Evolutionary conservation across 1,140 invertebrate genomes (phyloP).

Genomic region (Campoletis sonorensis): DNA sequence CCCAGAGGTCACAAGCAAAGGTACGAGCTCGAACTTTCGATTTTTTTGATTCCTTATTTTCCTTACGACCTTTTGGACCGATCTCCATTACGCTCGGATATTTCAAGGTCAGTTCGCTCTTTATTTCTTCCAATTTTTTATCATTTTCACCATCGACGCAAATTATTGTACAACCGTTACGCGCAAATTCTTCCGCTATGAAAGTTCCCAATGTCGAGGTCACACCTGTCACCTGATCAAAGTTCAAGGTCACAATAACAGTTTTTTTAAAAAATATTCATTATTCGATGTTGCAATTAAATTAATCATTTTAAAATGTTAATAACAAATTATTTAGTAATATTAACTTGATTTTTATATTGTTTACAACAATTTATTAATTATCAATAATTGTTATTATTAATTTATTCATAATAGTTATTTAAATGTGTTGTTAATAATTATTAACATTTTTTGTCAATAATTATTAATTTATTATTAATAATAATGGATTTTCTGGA

Average conservation of each 20-base stretch:
- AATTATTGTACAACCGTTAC: constrained; percentile 67
- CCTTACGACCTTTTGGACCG: constrained; percentile 53
- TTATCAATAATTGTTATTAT: too few species aligned
- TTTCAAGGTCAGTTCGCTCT: constrained; percentile 49
- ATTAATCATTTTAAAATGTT: too few species aligned
- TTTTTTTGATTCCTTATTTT: constrained; percentile 36
- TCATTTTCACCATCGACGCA: constrained; percentile 66
- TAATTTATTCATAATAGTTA: too few species aligned
- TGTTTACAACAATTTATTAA: too few species aligned
- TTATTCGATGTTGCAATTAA: too few species aligned
- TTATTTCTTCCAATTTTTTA: constrained; percentile 57
- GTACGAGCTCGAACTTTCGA: constrained; percentile 48
- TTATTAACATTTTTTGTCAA: too few species aligned
- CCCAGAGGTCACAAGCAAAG: constrained; percentile 67
- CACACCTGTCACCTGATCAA: constrained; percentile 68
- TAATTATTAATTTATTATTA: too few species aligned
- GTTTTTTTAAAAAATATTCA: too few species aligned
- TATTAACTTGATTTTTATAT: too few species aligned
- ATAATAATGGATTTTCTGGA: too few species aligned
- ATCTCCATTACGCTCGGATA: constrained; percentile 55
- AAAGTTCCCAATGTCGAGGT: constrained; percentile 66
- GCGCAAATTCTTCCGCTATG: constrained; percentile 69
- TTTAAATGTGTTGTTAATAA: too few species aligned
- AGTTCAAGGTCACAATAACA: constrained; percentile 36
- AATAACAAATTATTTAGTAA: too few species aligned